Percentiles rank a stretch among this genome's conserved stretches.
Conservation (phyloP, 2,113 vertebrate species). For the Antennarius striatus region DNA sequence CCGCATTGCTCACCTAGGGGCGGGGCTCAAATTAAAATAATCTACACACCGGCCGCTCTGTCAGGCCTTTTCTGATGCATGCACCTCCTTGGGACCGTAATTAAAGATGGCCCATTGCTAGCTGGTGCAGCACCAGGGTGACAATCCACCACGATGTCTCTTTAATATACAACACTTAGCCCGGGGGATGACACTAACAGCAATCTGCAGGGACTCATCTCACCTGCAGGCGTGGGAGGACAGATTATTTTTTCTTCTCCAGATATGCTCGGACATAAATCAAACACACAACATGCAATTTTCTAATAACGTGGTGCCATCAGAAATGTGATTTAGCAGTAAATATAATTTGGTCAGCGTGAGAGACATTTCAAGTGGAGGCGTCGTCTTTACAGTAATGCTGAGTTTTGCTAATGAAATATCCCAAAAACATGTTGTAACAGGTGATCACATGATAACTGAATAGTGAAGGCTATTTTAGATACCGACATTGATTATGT, state of each 20-base stretch:
- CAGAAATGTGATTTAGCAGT: slow-evolving; percentile 79
- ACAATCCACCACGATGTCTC: slow-evolving; percentile 72
- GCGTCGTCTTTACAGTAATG: slow-evolving; percentile 71
- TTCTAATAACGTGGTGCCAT: slow-evolving; percentile 71
- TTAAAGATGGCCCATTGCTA: slow-evolving; percentile 78
- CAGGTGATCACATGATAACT: slow-evolving; percentile 65
- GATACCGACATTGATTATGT: slow-evolving; percentile 25
- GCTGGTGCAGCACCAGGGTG: slow-evolving; percentile 59
- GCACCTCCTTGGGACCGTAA: slow-evolving; percentile 73
- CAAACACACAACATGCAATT: slow-evolving; percentile 73
- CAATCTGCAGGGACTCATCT: slow-evolving; percentile 79
- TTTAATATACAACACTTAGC: slow-evolving; percentile 82
- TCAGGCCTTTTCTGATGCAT: slow-evolving; percentile 77
- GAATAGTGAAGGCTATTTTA: slow-evolving; percentile 5
- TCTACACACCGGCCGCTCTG: slow-evolving; percentile 88
- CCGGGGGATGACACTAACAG: slow-evolving; percentile 76
- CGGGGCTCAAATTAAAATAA: slow-evolving; percentile 99
- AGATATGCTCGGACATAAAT: slow-evolving; percentile 77
- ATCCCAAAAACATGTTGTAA: slow-evolving; percentile 60
- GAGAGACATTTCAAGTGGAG: slow-evolving; percentile 75
- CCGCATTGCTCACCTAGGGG: slow-evolving; percentile 92
- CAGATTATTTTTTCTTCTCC: slow-evolving; percentile 34
- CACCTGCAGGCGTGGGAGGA: slow-evolving; percentile 64
- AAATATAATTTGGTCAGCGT: slow-evolving; percentile 77
- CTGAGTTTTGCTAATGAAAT: slow-evolving; percentile 62